Evolutionary conservation across 2,797 vertebrate species (phyloP).

Genomic region (Ctenopoma multispine): DNA sequence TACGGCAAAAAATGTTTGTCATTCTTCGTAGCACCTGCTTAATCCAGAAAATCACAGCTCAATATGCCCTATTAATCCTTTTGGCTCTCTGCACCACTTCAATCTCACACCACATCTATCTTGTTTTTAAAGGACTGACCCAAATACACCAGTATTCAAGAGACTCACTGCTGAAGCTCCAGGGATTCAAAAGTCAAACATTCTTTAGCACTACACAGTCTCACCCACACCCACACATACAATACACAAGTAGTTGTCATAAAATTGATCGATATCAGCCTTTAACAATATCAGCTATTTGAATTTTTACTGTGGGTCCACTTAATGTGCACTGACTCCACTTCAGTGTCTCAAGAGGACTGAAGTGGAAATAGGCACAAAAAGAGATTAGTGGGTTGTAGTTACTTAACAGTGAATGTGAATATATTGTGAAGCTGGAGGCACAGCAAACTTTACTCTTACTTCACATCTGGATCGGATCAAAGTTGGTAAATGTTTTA

Average conservation of each 20-base stretch:
- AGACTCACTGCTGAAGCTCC: conserved; percentile 74
- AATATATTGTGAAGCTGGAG: conserved; percentile 43
- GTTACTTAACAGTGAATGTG: conserved; percentile 34
- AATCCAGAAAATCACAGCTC: conserved; percentile 78
- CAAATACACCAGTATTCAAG: conserved; percentile 78
- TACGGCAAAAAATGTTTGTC: conserved; percentile 33
- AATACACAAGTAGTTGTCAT: conserved; percentile 12
- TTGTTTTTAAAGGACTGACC: conserved; percentile 80
- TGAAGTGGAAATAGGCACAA: conserved; percentile 48
- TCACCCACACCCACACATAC: conserved; percentile 8
- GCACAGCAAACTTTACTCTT: conserved; percentile 15
- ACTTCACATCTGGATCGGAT: no score
- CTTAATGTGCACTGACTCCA: conserved; percentile 45
- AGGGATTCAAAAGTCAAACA: conserved; percentile 75
- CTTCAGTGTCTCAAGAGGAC: conserved; percentile 53
- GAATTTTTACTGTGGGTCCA: conserved; percentile 44
- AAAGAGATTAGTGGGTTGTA: conserved; percentile 50
- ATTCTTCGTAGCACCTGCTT: conserved; percentile 71
- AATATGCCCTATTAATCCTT: conserved; percentile 81
- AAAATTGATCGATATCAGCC: conserved; percentile 38
- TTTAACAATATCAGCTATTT: conserved; percentile 33
- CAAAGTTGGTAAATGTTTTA: not conserved
- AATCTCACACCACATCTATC: conserved; percentile 70
- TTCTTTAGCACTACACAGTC: conserved; percentile 60
- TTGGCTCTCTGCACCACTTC: conserved; percentile 62